A percentile compares a stretch with the other conserved stretches of the same genome.
These are phyloP conservation scores for Simalia tracyae DNA, from an alignment of 2,797 vertebrate species.

Conservation along the genomic window DNA sequence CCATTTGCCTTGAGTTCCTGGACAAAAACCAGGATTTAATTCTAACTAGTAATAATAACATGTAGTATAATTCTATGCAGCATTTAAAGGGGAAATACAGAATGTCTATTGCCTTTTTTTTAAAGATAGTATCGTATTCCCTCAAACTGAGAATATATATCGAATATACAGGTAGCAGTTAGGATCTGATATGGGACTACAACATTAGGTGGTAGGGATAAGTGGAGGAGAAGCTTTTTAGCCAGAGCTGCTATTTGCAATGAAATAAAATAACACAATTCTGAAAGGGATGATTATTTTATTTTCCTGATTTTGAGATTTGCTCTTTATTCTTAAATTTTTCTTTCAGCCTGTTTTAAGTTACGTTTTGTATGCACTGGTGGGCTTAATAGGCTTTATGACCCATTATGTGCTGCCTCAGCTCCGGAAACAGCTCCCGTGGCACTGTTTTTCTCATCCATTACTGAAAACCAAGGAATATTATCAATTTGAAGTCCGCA, in stretches of 20 bases:
- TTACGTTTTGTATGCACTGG: slow-evolving; percentile 89
- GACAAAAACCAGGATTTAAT: not conserved
- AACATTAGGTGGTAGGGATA: not conserved
- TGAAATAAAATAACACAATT: slow-evolving; percentile 6
- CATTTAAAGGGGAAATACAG: not conserved
- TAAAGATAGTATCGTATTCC: too few species aligned
- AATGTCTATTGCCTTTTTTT: not conserved
- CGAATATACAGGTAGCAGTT: not conserved
- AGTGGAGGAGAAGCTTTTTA: slow-evolving; percentile 10
- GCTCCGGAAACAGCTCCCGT: slow-evolving; percentile 95
- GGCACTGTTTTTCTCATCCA: slow-evolving; percentile 97
- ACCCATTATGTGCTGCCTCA: slow-evolving; percentile 97
- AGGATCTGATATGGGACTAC: not conserved
- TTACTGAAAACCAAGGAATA: slow-evolving; percentile 96
- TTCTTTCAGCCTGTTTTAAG: slow-evolving; percentile 88
- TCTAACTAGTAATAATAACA: not conserved
- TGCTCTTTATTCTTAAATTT: slow-evolving; percentile 27
- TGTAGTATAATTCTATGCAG: not conserved
- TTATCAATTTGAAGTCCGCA: slow-evolving; percentile 96
- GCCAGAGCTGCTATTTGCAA: not conserved
- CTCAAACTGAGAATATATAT: not conserved
- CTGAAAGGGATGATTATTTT: not conserved
- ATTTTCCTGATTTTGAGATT: slow-evolving; percentile 8
- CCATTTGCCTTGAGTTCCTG: not conserved
- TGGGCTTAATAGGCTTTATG: slow-evolving; percentile 88